Base-by-base conservation (phyloP, 2,888 invertebrate species). In the Drepanosiphum platanoidis region DNA sequence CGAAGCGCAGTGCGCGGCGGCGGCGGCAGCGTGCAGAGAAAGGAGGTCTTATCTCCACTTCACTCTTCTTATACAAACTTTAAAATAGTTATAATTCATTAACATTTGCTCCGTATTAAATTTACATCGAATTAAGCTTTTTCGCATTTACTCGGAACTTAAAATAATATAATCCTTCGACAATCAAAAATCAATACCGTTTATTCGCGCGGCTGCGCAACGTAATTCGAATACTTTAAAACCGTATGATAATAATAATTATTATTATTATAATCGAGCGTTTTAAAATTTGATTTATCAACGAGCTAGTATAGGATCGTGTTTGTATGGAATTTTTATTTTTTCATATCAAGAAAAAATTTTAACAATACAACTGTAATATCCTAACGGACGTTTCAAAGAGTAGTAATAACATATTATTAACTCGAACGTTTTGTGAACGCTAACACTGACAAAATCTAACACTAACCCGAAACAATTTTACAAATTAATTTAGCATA, bases 41-140 rank as follows among this genome's bases (percentile, higher is more conserved):
- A 70, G 8, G 8, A 70, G 8, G 8, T 70, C 11, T 39, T 74
- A 74, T 52, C 9, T 30, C 18, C 36, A 61, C 36, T 58, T 36
- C 15, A 34, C 8, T 36, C 1, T 1, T 70, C 15, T 34, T 0
- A 7, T 27, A 27, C 3, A 18, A 18, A 36, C 27, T 13, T 77
- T 27, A 36, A 58, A 75, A 61, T 77, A 18, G 13, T n/a, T 52
- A 52, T 22, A 46, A n/a, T 34, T 75, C 61, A 61, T 61, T 27
- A 18, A 70, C 3, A 13, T 30, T 75, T 18, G 22, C 1, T 77
- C 15, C 8, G 8, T 27, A 77, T 61, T 61, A 61, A 27, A 36
- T 36, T 36, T 9, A 8, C 36, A 42, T 18, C 34, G 18, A 72
- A 18, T 52, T 52, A 52, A 3, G 18, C 1, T 52, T 52, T 22